These are phyloP conservation scores for Cremastobaeus sp. DNA, from an alignment of 2,888 invertebrate species.

Conservation along the genomic window DNA sequence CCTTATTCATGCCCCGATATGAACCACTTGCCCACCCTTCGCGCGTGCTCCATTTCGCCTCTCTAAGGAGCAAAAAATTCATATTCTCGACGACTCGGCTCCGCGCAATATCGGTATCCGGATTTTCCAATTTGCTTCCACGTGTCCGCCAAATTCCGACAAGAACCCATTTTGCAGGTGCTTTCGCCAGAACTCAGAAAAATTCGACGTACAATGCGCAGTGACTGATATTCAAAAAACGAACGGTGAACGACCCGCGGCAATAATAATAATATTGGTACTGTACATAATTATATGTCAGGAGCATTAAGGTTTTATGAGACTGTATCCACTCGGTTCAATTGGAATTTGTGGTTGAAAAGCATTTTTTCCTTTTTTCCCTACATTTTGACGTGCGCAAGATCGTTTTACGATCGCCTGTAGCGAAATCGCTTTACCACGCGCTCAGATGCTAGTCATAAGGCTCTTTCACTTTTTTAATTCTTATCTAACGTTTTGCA, in stretches of 20 bases:
- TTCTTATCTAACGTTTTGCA: constrained; percentile 54
- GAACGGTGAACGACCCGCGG: too few species aligned
- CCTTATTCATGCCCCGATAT: constrained; percentile 55
- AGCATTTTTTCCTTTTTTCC: constrained; percentile 44
- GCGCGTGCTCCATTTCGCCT: constrained; percentile 36
- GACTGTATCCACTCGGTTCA: constrained; percentile 37
- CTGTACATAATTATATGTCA: constrained; percentile 31
- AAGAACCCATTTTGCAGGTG: too few species aligned
- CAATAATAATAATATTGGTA: constrained; percentile 25
- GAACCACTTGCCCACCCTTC: constrained; percentile 27
- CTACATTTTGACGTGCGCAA: constrained; percentile 50
- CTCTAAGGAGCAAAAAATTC: constrained; percentile 51
- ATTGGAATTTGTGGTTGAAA: constrained; percentile 54
- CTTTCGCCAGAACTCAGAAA: too few species aligned
- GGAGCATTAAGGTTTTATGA: constrained; percentile 44
- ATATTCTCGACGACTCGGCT: constrained; percentile 39
- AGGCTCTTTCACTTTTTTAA: constrained; percentile 40
- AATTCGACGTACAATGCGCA: too few species aligned
- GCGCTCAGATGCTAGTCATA: constrained; percentile 48
- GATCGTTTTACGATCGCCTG: constrained; percentile 58
- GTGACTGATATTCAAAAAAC: too few species aligned
- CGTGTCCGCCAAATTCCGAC: not conserved
- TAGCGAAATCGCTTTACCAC: constrained; percentile 54
- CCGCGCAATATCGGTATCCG: constrained; percentile 4
- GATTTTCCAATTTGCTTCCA: constrained; percentile 21